Evolutionary conservation across 2,888 invertebrate genomes (phyloP).

Genomic region (Adela reaumurella): DNA sequence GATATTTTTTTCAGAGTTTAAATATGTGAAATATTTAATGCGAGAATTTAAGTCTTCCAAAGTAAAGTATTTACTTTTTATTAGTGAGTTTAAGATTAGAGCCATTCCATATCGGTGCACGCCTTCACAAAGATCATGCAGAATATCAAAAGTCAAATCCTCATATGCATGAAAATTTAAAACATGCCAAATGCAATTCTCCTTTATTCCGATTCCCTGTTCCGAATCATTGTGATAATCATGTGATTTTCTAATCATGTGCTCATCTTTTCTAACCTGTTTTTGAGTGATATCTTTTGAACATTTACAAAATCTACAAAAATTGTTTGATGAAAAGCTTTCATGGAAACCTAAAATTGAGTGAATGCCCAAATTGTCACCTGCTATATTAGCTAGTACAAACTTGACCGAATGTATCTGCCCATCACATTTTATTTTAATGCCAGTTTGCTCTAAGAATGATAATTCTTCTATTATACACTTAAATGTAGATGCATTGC

Average conservation of each 20-base stretch:
- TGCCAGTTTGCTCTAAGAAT: constrained; percentile 4
- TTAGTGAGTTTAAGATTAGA: constrained; percentile 13
- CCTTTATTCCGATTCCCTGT: constrained; percentile 13
- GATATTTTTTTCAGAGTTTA: constrained; percentile 6
- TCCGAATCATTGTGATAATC: background rate
- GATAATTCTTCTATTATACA: too few species aligned
- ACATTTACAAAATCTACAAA: constrained; percentile 17
- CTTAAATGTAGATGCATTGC: constrained; percentile 10
- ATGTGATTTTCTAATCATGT: too few species aligned
- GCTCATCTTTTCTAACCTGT: constrained; percentile 1
- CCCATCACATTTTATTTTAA: background rate
- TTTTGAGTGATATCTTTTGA: constrained; percentile 7
- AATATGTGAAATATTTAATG: constrained; percentile 7
- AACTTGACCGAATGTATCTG: constrained; percentile 9
- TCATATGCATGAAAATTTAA: constrained; percentile 17
- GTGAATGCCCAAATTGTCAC: constrained; percentile 19
- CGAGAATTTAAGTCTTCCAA: constrained; percentile 6
- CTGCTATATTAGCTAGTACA: constrained; percentile 12
- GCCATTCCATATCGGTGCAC: constrained; percentile 18
- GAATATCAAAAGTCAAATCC: constrained; percentile 19
- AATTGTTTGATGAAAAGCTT: constrained; percentile 16
- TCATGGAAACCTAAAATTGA: constrained; percentile 15
- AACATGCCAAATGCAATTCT: constrained; percentile 16
- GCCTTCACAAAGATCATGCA: constrained; percentile 20
- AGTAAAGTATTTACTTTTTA: constrained; percentile 7